Evolutionary conservation across 2,113 vertebrate genomes (phyloP).

Genomic region (Sinocyclocheilus maitianheensis): DNA sequence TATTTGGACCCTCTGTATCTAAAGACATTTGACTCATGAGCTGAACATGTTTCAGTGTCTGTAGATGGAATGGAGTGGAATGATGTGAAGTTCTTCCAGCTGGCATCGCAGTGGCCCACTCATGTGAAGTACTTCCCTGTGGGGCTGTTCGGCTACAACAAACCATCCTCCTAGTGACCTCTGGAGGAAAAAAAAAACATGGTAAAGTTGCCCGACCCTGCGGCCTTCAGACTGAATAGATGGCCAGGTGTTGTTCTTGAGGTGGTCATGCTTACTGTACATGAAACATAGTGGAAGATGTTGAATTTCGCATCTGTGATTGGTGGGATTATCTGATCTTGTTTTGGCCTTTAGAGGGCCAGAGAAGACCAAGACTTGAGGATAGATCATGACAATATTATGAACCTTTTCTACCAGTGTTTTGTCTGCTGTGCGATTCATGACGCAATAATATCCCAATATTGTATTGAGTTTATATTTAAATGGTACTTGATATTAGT

Average conservation of each 20-base stretch:
- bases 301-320: not conserved
- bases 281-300: not conserved
- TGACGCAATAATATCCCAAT: slow-evolving; percentile 51
- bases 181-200: not conserved
- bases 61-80: slow-evolving; percentile 82
- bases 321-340: not conserved
- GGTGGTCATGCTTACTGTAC: not conserved
- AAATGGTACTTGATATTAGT: slow-evolving; percentile 19
- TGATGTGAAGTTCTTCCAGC: slow-evolving; percentile 71
- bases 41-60: slow-evolving; percentile 67
- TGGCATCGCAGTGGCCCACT: slow-evolving; percentile 79
- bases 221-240: not conserved
- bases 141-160: slow-evolving; percentile 75
- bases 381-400: not conserved
- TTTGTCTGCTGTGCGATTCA: slow-evolving; percentile 40
- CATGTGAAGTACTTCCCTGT: slow-evolving; percentile 82
- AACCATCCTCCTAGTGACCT: slow-evolving; percentile 64
- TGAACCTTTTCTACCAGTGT: slow-evolving; percentile 12
- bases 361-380: not conserved
- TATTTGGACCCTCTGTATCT: not conserved
- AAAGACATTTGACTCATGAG: not conserved
- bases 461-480: slow-evolving; percentile 20
- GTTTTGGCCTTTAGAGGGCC: not conserved
- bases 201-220: slow-evolving; percentile 4
- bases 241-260: not conserved